Conservation (phyloP, 2,113 vertebrate species). For the Nerophis ophidion region DNA sequence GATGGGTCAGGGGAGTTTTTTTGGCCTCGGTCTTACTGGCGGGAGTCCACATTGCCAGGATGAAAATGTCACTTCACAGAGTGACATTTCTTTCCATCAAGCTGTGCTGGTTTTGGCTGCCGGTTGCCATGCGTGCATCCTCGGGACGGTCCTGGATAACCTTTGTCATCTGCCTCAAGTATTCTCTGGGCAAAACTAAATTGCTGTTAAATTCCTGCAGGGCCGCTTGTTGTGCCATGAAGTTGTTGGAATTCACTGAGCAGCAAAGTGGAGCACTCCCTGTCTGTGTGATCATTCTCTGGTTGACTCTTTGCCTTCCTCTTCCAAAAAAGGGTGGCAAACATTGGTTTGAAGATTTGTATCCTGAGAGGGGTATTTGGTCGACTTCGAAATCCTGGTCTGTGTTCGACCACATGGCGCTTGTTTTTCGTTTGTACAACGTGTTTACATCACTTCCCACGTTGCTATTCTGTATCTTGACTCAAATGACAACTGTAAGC, state of each 20-base stretch:
- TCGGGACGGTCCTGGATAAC: constrained; percentile 43
- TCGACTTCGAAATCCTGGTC: constrained; percentile 29
- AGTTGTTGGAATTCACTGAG: constrained; percentile 39
- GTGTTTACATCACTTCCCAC: constrained; percentile 14
- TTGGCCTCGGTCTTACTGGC: constrained; percentile 26
- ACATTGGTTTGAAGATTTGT: constrained; percentile 31
- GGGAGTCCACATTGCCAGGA: constrained; percentile 17
- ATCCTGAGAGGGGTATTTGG: constrained; percentile 30
- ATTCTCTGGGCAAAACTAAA: constrained; percentile 47
- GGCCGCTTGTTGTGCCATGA: constrained; percentile 44
- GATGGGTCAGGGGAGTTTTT: constrained; percentile 18
- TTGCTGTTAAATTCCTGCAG: constrained; percentile 52
- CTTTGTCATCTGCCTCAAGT: constrained; percentile 49
- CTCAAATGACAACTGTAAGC: constrained; percentile 15
- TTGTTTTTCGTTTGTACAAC: constrained; percentile 21
- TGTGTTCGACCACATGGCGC: constrained; percentile 1
- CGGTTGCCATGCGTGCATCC: constrained; percentile 23
- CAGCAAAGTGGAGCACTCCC: constrained; percentile 36
- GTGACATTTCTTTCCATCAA: constrained; percentile 49
- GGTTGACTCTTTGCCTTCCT: constrained; percentile 33
- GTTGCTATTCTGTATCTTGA: constrained; percentile 17
- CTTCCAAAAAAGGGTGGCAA: constrained; percentile 31
- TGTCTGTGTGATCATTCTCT: constrained; percentile 40
- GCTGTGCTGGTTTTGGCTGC: constrained; percentile 34
- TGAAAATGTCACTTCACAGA: constrained; percentile 13